These are phyloP conservation scores for Anguilla japonica DNA, from an alignment of 2,113 vertebrate genomes.

Conservation along the genomic window DNA sequence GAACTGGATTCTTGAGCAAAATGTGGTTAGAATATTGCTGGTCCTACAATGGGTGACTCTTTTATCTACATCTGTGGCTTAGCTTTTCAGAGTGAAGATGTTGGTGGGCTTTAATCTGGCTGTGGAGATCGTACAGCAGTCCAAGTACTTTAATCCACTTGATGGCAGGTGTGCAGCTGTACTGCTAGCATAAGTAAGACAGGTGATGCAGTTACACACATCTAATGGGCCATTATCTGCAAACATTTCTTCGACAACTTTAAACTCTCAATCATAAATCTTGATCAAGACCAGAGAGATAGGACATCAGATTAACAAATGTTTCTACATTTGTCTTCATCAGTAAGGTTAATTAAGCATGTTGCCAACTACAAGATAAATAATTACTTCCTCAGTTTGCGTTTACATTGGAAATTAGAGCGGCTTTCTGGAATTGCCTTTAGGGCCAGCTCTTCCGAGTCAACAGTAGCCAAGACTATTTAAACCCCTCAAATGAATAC, in stretches of 20 bases:
- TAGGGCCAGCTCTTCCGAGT: not conserved
- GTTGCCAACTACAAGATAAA: constrained; percentile 33
- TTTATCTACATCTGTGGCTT: no score
- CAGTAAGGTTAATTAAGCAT: constrained; percentile 40
- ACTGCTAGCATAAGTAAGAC: not conserved
- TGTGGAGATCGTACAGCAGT: not conserved
- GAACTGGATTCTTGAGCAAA: not conserved
- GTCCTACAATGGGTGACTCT: no score
- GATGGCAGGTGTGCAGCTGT: not conserved
- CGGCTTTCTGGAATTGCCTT: not conserved
- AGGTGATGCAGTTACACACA: not conserved
- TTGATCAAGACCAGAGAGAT: constrained; percentile 26
- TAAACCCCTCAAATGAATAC: constrained; percentile 11
- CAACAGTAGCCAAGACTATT: constrained; percentile 3
- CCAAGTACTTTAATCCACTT: not conserved
- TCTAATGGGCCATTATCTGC: not conserved
- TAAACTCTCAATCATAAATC: constrained; percentile 29
- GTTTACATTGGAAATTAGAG: constrained; percentile 12
- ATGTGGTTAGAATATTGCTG: not conserved
- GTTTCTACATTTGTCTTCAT: constrained; percentile 45
- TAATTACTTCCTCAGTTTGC: constrained; percentile 28
- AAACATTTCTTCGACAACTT: not conserved
- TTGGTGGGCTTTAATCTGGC: not conserved
- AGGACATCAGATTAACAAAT: constrained; percentile 26
- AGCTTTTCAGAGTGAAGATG: not conserved